Evolutionary conservation across 2,113 vertebrate species (phyloP).

Genomic region (Peromyscus leucopus): DNA sequence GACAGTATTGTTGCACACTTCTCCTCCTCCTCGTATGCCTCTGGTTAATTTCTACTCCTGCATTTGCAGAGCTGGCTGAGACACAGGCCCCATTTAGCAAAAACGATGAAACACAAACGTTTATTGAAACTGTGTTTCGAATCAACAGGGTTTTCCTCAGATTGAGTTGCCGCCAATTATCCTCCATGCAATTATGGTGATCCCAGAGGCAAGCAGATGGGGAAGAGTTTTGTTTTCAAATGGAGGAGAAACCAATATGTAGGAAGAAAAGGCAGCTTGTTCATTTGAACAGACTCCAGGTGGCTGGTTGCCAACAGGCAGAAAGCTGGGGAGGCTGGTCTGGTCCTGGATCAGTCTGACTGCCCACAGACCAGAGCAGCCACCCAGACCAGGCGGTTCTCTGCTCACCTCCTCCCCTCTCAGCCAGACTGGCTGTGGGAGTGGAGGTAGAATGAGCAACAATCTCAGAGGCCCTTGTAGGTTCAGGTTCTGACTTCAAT

Average conservation of each 20-base stretch:
- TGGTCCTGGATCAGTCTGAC: conserved; percentile 59
- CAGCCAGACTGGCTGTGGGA: background rate
- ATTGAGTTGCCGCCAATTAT: conserved; percentile 84
- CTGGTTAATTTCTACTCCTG: conserved; percentile 70
- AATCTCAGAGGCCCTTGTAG: rapidly evolving
- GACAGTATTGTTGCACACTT: background rate
- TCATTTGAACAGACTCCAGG: conserved; percentile 83
- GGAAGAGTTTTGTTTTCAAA: conserved; percentile 85
- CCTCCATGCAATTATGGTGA: conserved; percentile 82
- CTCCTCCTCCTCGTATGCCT: conserved; percentile 62
- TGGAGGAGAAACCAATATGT: conserved; percentile 85
- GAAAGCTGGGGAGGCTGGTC: conserved; percentile 69
- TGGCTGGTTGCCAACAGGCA: conserved; percentile 79
- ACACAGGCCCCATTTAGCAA: conserved; percentile 78
- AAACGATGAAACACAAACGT: conserved; percentile 81
- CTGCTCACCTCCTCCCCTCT: background rate
- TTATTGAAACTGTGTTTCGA: conserved; percentile 82
- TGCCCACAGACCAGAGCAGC: conserved; percentile 33
- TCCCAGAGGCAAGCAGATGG: conserved; percentile 85
- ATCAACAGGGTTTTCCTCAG: conserved; percentile 84
- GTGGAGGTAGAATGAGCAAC: background rate
- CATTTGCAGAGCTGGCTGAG: conserved; percentile 71
- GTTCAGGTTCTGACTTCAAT: background rate
- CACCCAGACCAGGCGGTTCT: rapidly evolving
- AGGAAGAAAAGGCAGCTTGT: conserved; percentile 84